Base-by-base conservation (phyloP, 2,113 vertebrate genomes). In the Camelus bactrianus region DNA sequence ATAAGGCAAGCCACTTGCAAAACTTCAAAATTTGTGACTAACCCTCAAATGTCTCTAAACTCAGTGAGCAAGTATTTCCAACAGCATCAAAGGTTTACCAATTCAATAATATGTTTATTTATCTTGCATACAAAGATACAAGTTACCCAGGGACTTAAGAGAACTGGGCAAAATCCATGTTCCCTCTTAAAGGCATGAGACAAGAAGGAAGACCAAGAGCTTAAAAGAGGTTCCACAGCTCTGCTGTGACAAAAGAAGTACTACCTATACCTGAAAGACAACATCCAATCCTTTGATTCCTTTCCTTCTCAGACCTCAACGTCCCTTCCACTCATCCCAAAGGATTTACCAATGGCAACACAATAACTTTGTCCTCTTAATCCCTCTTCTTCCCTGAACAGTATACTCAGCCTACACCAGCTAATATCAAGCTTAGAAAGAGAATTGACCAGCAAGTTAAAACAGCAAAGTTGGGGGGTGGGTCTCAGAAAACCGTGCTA, bases 11-110 rank as follows among this genome's bases (percentile, higher is more conserved):
- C 0, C 30, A 4, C 60, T 72, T 87, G 3, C 28, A 82, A 86
- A 92, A 85, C 50, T 87, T 94, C 11, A 92, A 89, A 28, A 80
- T 81, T 38, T 70, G 13, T 76, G 32, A 76, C 16, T 65, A 91
- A 72, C 17, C 90, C 46, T 73, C 50, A 94, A 96, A 92, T 83
- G 62, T 22, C n/a, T 90, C 50, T 95, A 52, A 83, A 94, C n/a
- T 89, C 35, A 69, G 50, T 46, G 4, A 79, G 52, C 76, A 72
- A 72, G 60, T 35, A 83, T 67, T 92, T 35, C 30, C 32, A 70
- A 92, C 1, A 92, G 30, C 62, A 95, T 62, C n/a, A 94, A 90
- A 62, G 91, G 35, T 79, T 94, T 73, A 73, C 15, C 73, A 65
- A 86, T 20, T 82, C 48, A 77, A 35, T 52, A 92, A 72, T 77